Conservation (phyloP, 35 echinoderm and acorn worm species). For the Ophiothrix spiculata region DNA sequence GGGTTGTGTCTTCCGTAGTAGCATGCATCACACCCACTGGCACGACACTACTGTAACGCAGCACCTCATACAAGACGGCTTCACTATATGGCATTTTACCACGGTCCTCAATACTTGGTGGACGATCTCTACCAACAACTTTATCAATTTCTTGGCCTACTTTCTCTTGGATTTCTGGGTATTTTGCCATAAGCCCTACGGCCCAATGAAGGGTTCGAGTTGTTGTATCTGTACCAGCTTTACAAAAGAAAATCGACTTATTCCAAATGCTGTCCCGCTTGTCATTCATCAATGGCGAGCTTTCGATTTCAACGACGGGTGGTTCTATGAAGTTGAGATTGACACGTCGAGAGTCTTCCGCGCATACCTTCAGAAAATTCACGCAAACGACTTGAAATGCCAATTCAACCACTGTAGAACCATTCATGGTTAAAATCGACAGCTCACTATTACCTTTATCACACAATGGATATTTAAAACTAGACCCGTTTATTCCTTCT, state of each 20-base stretch:
- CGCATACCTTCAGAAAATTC: too few relatives aligned
- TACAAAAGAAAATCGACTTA: neutral
- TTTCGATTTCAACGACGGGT: too few relatives aligned
- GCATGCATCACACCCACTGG: slow-evolving; percentile 55
- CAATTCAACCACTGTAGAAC: too few relatives aligned
- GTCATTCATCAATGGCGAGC: too few relatives aligned
- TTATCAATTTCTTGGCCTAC: slow-evolving; percentile 67
- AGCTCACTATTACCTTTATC: too few relatives aligned
- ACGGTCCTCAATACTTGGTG: slow-evolving; percentile 44
- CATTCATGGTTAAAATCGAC: too few relatives aligned
- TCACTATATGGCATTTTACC: slow-evolving; percentile 61
- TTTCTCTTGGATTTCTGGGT: slow-evolving; percentile 59
- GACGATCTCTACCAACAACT: slow-evolving; percentile 50
- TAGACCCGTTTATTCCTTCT: too few relatives aligned
- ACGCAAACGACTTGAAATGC: too few relatives aligned
- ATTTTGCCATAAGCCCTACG: slow-evolving; percentile 54
- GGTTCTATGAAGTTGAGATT: too few relatives aligned
- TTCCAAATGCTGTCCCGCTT: too few relatives aligned
- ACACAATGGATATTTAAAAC: too few relatives aligned
- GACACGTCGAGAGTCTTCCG: too few relatives aligned
- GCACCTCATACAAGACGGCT: slow-evolving; percentile 49
- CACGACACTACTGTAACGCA: slow-evolving; percentile 48
- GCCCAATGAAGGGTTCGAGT: slow-evolving; percentile 58
- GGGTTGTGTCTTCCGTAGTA: slow-evolving; percentile 36
- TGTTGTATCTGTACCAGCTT: slow-evolving; percentile 68